Evolutionary conservation across 2,888 invertebrate genomes (phyloP).

Genomic region (Parnassius smintheus): DNA sequence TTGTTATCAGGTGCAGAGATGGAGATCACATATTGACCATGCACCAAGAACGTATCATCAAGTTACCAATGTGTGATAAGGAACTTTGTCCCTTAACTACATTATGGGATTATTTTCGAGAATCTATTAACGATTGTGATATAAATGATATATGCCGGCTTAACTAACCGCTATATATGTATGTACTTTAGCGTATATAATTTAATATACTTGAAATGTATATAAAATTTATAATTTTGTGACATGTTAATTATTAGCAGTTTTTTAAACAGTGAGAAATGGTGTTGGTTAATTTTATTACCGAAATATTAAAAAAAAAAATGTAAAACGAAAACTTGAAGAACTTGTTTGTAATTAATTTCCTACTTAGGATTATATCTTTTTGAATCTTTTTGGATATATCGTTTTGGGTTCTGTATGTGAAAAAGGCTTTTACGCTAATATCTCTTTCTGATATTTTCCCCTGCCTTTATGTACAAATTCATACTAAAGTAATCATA

Average conservation of each 20-base stretch:
- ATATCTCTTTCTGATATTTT: too few relatives aligned
- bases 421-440: too few relatives aligned
- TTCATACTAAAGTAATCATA: too few relatives aligned
- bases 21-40: conserved; percentile 82
- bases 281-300: too few relatives aligned
- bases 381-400: too few relatives aligned
- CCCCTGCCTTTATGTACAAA: too few relatives aligned
- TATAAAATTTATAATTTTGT: not conserved
- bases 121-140: conserved; percentile 84
- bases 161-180: conserved; percentile 22
- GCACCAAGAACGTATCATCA: conserved; percentile 87
- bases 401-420: too few relatives aligned
- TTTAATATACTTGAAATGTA: conserved; percentile 1
- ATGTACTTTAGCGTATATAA: not conserved
- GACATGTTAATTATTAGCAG: conserved; percentile 7
- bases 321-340: too few relatives aligned
- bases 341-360: too few relatives aligned
- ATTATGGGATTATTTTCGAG: conserved; percentile 79
- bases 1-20: conserved; percentile 74
- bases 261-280: not conserved
- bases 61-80: conserved; percentile 84
- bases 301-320: too few relatives aligned
- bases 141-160: conserved; percentile 84
- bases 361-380: too few relatives aligned
- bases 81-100: conserved; percentile 84